Evolutionary conservation across 1,140 invertebrate species (phyloP).

Genomic region (Holotrichia oblita): DNA sequence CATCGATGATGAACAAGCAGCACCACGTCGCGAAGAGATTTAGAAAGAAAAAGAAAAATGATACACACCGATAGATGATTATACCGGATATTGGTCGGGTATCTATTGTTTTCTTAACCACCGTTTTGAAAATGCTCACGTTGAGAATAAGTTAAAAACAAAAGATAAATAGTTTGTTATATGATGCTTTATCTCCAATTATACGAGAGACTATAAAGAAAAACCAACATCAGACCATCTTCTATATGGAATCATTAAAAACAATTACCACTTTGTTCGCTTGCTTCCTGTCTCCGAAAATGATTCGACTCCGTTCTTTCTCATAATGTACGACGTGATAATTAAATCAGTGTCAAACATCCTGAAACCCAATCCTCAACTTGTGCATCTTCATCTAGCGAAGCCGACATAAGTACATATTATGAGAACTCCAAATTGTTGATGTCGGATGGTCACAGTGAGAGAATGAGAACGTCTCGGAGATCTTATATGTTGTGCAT

Average conservation of each 20-base stretch:
- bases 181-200: too few species aligned
- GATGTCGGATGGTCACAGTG: not conserved
- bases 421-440: not conserved
- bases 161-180: too few species aligned
- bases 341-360: slow-evolving; percentile 10
- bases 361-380: not conserved
- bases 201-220: too few species aligned
- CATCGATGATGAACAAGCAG: not conserved
- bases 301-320: not conserved
- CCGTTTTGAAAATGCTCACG: not conserved
- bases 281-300: not conserved
- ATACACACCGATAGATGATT: not conserved
- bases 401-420: not conserved
- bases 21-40: not conserved
- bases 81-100: not conserved
- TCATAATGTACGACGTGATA: not conserved
- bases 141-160: too few species aligned
- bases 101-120: not conserved
- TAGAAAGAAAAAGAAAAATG: not conserved
- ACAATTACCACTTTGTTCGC: not conserved
- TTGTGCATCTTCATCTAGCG: not conserved
- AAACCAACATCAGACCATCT: not conserved
- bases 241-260: not conserved
- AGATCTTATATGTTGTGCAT: not conserved
- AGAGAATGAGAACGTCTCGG: not conserved